Base-by-base conservation (phyloP, 2,888 invertebrate species). In the Pseudococcus longispinus region DNA sequence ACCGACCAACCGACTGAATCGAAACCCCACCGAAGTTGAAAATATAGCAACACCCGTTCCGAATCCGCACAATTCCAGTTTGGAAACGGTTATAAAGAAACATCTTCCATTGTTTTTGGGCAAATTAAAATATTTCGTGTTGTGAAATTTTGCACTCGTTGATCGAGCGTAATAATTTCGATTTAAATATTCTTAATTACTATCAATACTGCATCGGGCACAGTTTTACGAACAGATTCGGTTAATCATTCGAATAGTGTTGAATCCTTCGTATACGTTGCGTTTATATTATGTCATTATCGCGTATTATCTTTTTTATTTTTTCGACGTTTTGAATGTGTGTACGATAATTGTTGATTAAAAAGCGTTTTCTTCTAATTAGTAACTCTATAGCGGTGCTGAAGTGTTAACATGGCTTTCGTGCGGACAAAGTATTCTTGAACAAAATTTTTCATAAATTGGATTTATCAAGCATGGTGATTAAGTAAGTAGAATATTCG, bases 381-480 rank as follows among this genome's bases (percentile, higher is more conserved):
- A 65, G 65, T 65, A 65, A 65, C 65, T 65, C 65, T 70, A 29
- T 15, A 13, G 29, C 29, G 11, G 29, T 70, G 29, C 1, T 18
- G 1, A 32, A 70, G 70, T 29, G 70, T 70, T 26, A 70, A 70
- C 15, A 70, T 70, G 70, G 29, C 1, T 70, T 29, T 70, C 70
- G 29, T 70, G 8, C 18, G 70, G 70, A 70, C 70, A 70, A 70
- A 70, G 15, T 29, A 29, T 70, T 29, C 13, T 70, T 29, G 29
- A 29, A 60, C 60, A 60, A n/a, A 29, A 32, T 70, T 18, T 70
- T 70, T 80, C 11, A 20, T 20, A 42, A 80, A 80, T 80, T 80
- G 77, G 60, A 84, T 70, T 65, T 74, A 29, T 42, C 44, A 32
- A 85, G 74, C 70, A 85, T 85, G 85, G 85, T 85, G 85, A 85